These are phyloP conservation scores for Azorinus chamasolen DNA, from an alignment of 2,888 invertebrate species.

Conservation along the genomic window DNA sequence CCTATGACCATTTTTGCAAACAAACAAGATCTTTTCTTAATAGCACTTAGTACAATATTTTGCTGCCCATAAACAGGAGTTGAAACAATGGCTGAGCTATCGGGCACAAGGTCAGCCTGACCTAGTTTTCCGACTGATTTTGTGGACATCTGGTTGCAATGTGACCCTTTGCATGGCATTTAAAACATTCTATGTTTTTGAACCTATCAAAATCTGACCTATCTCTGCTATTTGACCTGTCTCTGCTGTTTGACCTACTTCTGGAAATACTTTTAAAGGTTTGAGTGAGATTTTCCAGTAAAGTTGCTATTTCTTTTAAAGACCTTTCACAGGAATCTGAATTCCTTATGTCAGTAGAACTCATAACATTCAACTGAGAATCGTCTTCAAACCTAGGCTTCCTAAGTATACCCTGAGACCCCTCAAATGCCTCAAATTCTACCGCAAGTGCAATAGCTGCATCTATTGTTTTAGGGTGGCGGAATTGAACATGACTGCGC, in stretches of 20 bases:
- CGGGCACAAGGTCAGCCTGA: slow-evolving; percentile 3
- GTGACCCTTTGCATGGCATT: slow-evolving; percentile 2
- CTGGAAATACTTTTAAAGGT: not conserved
- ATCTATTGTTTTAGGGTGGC: slow-evolving; percentile 23
- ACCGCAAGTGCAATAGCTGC: slow-evolving; percentile 28
- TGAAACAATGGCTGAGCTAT: not conserved
- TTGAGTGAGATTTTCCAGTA: slow-evolving; percentile 3
- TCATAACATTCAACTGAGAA: not conserved
- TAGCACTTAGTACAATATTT: not conserved
- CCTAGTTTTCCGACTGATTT: slow-evolving; percentile 10
- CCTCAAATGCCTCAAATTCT: slow-evolving; percentile 37
- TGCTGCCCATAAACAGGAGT: not conserved
- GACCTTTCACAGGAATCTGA: no score
- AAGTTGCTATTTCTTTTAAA: slow-evolving; percentile 5
- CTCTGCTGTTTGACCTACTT: slow-evolving; percentile 5
- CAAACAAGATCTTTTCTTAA: slow-evolving; percentile 6
- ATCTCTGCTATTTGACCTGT: slow-evolving; percentile 7
- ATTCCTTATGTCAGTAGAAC: not conserved
- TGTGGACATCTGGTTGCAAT: slow-evolving; percentile 3
- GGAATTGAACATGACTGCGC: slow-evolving; percentile 28
- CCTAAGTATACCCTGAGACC: slow-evolving; percentile 24
- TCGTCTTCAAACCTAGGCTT: slow-evolving; percentile 27
- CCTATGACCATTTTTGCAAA: slow-evolving; percentile 6
- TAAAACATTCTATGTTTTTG: not conserved
- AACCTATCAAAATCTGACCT: not conserved